Evolutionary conservation across 2,113 vertebrate species (phyloP).

Genomic region (Notarius lentiginosus): DNA sequence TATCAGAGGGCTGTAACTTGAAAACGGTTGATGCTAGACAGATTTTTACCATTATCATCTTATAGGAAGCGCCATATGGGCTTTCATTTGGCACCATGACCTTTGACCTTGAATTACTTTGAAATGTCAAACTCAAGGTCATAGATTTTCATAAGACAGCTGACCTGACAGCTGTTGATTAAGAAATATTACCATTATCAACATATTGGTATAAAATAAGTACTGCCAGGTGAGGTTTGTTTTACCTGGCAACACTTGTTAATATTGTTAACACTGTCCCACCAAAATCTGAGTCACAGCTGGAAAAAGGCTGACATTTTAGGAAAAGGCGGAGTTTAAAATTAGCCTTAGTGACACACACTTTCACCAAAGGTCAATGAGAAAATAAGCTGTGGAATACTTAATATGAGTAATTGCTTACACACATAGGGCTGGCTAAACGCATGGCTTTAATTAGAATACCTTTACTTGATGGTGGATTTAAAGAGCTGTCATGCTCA

Average conservation of each 20-base stretch:
- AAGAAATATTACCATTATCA: too few relatives aligned
- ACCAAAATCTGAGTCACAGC: not conserved
- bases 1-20: too few relatives aligned
- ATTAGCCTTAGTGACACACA: conserved; percentile 30
- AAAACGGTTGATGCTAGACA: too few relatives aligned
- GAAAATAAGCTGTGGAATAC: conserved; percentile 48
- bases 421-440: conserved; percentile 27
- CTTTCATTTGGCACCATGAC: too few relatives aligned
- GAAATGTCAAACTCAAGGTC: too few relatives aligned
- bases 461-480: not conserved
- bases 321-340: conserved; percentile 52
- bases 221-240: too few relatives aligned
- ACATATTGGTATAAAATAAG: too few relatives aligned
- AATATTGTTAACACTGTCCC: not conserved
- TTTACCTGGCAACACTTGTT: not conserved
- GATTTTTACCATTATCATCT: too few relatives aligned
- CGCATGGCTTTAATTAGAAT: conserved; percentile 54
- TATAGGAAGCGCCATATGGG: too few relatives aligned
- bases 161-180: too few relatives aligned
- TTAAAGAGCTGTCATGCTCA: conserved; percentile 10
- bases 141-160: too few relatives aligned
- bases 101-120: too few relatives aligned
- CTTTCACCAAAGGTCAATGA: conserved; percentile 57
- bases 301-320: not conserved
- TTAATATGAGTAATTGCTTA: conserved; percentile 59